phyloP scores from a whole-genome alignment of 2,888 invertebrate genomes.

The Nomada hirtipes region DNA sequence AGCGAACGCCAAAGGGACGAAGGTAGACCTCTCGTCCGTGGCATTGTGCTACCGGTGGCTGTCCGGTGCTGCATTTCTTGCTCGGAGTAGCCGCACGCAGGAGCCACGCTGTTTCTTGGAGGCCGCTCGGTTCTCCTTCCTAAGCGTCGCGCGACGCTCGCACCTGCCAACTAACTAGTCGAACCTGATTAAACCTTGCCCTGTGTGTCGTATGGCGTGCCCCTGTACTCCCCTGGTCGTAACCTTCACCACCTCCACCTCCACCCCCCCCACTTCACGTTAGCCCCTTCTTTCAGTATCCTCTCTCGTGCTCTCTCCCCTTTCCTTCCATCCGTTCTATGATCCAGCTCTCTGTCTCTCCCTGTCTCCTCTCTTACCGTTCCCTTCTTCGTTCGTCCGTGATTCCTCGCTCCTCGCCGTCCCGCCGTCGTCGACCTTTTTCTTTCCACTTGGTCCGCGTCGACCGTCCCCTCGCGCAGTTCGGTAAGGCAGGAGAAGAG shows the following conservation, averaged over 20 bases:
- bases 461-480: slow-evolving; percentile 44
- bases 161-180: slow-evolving; percentile 83
- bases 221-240: slow-evolving; percentile 47
- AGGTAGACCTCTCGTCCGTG: slow-evolving; percentile 53
- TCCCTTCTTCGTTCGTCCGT: background rate
- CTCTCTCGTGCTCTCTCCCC: slow-evolving; percentile 17
- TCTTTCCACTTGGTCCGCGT: slow-evolving; percentile 52
- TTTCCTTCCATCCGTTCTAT: slow-evolving; percentile 26
- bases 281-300: slow-evolving; percentile 27
- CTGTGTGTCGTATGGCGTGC: slow-evolving; percentile 73
- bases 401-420: slow-evolving; percentile 6
- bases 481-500: slow-evolving; percentile 49
- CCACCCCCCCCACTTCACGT: slow-evolving; percentile 56
- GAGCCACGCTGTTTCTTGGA: slow-evolving; percentile 70
- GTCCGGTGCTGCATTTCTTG: slow-evolving; percentile 75
- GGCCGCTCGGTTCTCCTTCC: slow-evolving; percentile 62
- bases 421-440: slow-evolving; percentile 45
- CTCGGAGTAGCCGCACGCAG: slow-evolving; percentile 46
- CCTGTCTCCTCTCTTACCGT: slow-evolving; percentile 1
- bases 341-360: slow-evolving; percentile 14
- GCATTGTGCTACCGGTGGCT: slow-evolving; percentile 74
- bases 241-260: slow-evolving; percentile 46
- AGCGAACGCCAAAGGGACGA: slow-evolving; percentile 40
- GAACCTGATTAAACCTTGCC: slow-evolving; percentile 83
- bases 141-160: slow-evolving; percentile 69